phyloP scores from a whole-genome alignment of 2,797 vertebrate species.

The Hydrolagus colliei region DNA sequence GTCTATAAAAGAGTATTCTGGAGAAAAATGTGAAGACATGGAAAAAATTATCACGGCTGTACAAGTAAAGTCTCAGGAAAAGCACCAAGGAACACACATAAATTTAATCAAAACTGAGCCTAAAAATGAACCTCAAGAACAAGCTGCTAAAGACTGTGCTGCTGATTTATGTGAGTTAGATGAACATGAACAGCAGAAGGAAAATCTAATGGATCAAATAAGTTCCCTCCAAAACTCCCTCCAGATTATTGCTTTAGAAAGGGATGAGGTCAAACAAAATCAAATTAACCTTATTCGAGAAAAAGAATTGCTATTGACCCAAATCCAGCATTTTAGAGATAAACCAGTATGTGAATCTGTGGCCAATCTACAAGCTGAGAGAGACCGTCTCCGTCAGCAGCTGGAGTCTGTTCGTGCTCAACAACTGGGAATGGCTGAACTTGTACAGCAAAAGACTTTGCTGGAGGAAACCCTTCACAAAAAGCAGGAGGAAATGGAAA shows the following conservation, averaged over 20 bases:
- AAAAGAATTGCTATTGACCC: conserved; percentile 42
- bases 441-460: conserved; percentile 38
- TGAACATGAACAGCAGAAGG: conserved; percentile 49
- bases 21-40: conserved; percentile 53
- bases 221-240: conserved; percentile 46
- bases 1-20: conserved; percentile 50
- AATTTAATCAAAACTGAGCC: conserved; percentile 35
- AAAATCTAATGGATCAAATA: conserved; percentile 47
- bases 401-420: conserved; percentile 53
- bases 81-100: neutral
- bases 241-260: conserved; percentile 44
- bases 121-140: conserved; percentile 37
- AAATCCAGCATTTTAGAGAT: conserved; percentile 43
- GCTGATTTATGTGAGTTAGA: conserved; percentile 38
- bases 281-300: conserved; percentile 43
- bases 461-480: conserved; percentile 44
- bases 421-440: conserved; percentile 49
- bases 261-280: conserved; percentile 40
- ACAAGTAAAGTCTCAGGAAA: neutral
- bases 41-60: conserved; percentile 41
- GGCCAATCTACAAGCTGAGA: conserved; percentile 44
- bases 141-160: conserved; percentile 34
- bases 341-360: conserved; percentile 46
- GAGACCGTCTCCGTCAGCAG: conserved; percentile 63
- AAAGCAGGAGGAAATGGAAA: conserved; percentile 43